Base-by-base conservation (phyloP, 2,797 vertebrate genomes). In the Malacoraja senta region DNA sequence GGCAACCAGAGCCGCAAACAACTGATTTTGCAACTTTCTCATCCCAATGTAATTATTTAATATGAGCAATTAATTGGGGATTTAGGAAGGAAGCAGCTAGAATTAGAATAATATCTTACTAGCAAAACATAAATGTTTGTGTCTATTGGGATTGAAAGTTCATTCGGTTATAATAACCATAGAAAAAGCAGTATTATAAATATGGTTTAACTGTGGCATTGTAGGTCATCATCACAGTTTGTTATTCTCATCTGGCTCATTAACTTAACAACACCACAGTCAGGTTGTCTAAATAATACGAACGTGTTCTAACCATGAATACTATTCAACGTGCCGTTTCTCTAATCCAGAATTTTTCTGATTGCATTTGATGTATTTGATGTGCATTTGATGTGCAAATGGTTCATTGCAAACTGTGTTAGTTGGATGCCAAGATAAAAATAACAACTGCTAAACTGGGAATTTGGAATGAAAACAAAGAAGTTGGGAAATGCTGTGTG, bases 41-140 rank as follows among this genome's bases (percentile, higher is more conserved):
- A 13, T 92, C 90, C 90, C 90, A 92, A 76, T 92, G 71, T 92
- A 92, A 92, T 92, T 74, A 92, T 92, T 92, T 92, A 92, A 92
- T 92, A 76, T 92, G 68, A 92, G 15, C 90, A 92, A 92, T 92
- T 92, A 92, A 92, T 92, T 76, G 71, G 90, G 90, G 90, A 92
- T 92, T 92, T 92, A 76, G 90, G 71, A 72, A 92, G 72, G 71
- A 44, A 74, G 68, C 38, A 76, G 90, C 71, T 92, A 76, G 71
- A 92, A 92, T 92, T 72, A 92, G 38, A 92, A 92, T 92, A 92
- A 76, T 58, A 44, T 92, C 90, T 76, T 58, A 76, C 68, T 76
- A 92, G 90, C 90, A 72, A 92, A 92, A 92, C 71, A 92, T 92
- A 92, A 92, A 58, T 76, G 44, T 92, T 71, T 76, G 35, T 58